Evolutionary conservation across 2,113 vertebrate genomes (phyloP).

Genomic region (Gasterosteus nipponicus): DNA sequence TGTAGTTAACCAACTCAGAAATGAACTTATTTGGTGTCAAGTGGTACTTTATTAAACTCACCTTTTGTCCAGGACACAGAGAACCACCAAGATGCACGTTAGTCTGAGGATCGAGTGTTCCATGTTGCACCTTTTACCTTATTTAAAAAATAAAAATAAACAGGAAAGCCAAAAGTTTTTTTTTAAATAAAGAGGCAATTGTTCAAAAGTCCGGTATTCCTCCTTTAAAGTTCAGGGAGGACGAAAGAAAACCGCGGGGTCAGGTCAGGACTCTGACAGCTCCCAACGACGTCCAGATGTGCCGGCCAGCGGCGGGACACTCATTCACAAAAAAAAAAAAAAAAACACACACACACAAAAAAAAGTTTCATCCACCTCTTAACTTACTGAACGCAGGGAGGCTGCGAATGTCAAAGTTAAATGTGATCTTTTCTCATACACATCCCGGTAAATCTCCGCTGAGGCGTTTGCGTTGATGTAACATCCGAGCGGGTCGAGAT

Average conservation of each 20-base stretch:
- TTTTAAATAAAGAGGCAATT: constrained; percentile 3
- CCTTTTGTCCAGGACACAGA: constrained; percentile 77
- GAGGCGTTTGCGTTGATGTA: constrained; percentile 45
- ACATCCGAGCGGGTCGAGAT: constrained; percentile 64
- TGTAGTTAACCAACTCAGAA: background rate
- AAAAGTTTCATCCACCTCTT: constrained; percentile 62
- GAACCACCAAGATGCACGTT: constrained; percentile 66
- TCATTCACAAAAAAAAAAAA: constrained; percentile 67
- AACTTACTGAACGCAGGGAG: constrained; percentile 46
- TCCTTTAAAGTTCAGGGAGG: constrained; percentile 29
- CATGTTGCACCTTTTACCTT: constrained; percentile 65
- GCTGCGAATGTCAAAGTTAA: constrained; percentile 30
- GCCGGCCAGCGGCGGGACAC: constrained; percentile 59
- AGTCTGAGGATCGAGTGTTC: constrained; percentile 69
- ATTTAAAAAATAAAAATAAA: constrained; percentile 10
- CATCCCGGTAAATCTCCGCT: constrained; percentile 53
- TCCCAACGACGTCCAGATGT: constrained; percentile 71
- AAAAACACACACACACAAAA: background rate
- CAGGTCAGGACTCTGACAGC: constrained; percentile 55
- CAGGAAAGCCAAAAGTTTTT: background rate
- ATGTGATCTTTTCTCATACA: constrained; percentile 28
- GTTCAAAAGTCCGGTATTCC: constrained; percentile 59
- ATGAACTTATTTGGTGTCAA: background rate
- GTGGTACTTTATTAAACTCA: constrained; percentile 43
- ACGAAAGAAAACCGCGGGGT: background rate